Percentiles rank a stretch among this genome's conserved stretches.
Evolutionary conservation across 2,888 invertebrate species (phyloP).

Genomic region (Tanytarsus gracilentus): DNA sequence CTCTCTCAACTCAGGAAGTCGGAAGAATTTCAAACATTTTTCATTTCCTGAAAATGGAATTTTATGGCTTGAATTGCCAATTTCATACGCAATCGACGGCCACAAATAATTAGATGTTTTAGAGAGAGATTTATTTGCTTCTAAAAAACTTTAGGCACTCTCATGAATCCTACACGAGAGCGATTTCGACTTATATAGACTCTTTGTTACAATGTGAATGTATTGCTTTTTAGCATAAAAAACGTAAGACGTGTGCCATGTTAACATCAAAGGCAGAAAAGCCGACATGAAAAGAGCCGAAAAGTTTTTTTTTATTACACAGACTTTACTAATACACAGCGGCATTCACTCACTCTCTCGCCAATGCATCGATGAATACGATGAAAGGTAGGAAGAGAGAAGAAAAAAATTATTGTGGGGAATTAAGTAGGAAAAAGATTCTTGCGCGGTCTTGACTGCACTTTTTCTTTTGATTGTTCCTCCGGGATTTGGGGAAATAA

Average conservation of each 20-base stretch:
- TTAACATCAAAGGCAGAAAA: conserved; percentile 25
- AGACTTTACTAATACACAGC: too few relatives aligned
- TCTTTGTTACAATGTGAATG: background rate
- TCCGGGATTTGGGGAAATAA: too few relatives aligned
- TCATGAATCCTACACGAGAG: background rate
- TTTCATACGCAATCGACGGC: too few relatives aligned
- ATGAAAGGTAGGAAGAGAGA: background rate
- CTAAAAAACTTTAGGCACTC: too few relatives aligned
- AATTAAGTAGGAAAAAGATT: background rate
- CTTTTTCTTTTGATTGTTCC: too few relatives aligned
- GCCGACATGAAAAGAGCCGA: conserved; percentile 26
- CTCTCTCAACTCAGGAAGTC: conserved; percentile 13
- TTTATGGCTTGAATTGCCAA: too few relatives aligned
- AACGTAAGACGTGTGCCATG: conserved; percentile 27
- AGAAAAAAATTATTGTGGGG: background rate
- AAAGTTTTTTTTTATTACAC: conserved; percentile 2
- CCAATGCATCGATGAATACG: too few relatives aligned
- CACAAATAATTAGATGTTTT: too few relatives aligned
- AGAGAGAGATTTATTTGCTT: too few relatives aligned
- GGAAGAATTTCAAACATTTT: conserved; percentile 12
- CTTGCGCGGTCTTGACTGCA: too few relatives aligned
- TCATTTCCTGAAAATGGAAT: too few relatives aligned
- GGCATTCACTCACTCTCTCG: too few relatives aligned
- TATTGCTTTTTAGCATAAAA: conserved; percentile 25
- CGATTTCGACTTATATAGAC: background rate